Conservation (phyloP, 2,888 invertebrate species). For the Drosophila neotestacea region DNA sequence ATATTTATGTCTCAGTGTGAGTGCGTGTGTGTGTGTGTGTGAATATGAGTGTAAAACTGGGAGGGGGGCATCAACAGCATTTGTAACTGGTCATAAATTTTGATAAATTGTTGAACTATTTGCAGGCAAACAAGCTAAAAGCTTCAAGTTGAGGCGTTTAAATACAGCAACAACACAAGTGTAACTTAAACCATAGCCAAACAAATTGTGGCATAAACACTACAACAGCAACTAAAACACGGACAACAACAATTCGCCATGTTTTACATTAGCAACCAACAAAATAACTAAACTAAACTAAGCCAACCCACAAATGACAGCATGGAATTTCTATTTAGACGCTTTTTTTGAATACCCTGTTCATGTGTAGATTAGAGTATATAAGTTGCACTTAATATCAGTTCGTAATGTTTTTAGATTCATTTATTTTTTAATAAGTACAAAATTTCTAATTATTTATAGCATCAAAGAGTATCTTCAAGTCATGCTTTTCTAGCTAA, state of each 20-base stretch:
- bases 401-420: background rate
- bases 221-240: conserved; percentile 30
- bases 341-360: conserved; percentile 9
- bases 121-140: conserved; percentile 44
- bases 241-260: conserved; percentile 25
- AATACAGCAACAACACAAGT: conserved; percentile 21
- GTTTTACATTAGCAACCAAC: conserved; percentile 1
- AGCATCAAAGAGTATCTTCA: background rate
- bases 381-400: background rate
- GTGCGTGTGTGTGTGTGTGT: conserved; percentile 14
- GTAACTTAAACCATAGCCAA: conserved; percentile 47
- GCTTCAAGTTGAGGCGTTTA: conserved; percentile 59
- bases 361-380: background rate
- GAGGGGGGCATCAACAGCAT: conserved; percentile 11
- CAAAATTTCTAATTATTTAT: too few relatives aligned
- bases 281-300: conserved; percentile 14
- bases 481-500: background rate
- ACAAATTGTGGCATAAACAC: conserved; percentile 56
- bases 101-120: conserved; percentile 69
- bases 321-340: conserved; percentile 28
- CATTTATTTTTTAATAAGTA: too few relatives aligned
- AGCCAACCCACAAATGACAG: conserved; percentile 19
- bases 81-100: conserved; percentile 62
- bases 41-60: conserved; percentile 22
- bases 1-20: conserved; percentile 64